Base-by-base conservation (phyloP, 2,888 invertebrate genomes). In the Lasiommata megera region DNA sequence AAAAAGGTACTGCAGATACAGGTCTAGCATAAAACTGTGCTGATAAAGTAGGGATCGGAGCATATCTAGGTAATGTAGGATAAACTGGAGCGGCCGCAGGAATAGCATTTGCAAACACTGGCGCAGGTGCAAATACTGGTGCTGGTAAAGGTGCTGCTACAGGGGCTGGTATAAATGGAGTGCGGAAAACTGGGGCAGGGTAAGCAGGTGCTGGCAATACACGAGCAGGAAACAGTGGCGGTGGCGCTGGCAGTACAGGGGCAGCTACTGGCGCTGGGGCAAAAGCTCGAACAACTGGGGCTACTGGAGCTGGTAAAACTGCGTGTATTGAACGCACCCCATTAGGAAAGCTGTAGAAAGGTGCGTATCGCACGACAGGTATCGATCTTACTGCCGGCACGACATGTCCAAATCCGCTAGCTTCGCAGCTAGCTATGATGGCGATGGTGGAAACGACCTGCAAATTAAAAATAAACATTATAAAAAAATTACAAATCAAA, bases 301-400 rank as follows among this genome's bases (percentile, higher is more conserved):
- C 69, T 31, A 71, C 70, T 11, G 72, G 73, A 18, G 70, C 70
- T 9, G 77, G 71, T 28, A 76, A 58, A n/a, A 87, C 77, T 41
- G 89, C 84, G 63, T 84, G 89, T 65, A 88, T 83, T 8, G 89
- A 86, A 62, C 88, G 76, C 44, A 81, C 82, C 52, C 76, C 78
- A 56, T 77, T 78, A 11, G 90, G 89, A 37, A 90, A 89, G 66
- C 81, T 90, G 73, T 88, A 90, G 73, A 84, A 90, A 6, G 90
- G 90, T 44, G 90, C 87, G 67, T 90, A 88, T 62, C 89, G 78
- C 1, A 88, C 89, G 17, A 89, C 72, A 1, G 89, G 82, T 34
- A 80, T 68, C 0, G 89, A 79, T 66, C 79, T 84, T 14, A 86
- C 71, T 50, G 80, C 79, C 58, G 88, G 72, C 44, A 77, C 56